Conservation (phyloP, 2,888 invertebrate species). For the Dryococelus australis region DNA sequence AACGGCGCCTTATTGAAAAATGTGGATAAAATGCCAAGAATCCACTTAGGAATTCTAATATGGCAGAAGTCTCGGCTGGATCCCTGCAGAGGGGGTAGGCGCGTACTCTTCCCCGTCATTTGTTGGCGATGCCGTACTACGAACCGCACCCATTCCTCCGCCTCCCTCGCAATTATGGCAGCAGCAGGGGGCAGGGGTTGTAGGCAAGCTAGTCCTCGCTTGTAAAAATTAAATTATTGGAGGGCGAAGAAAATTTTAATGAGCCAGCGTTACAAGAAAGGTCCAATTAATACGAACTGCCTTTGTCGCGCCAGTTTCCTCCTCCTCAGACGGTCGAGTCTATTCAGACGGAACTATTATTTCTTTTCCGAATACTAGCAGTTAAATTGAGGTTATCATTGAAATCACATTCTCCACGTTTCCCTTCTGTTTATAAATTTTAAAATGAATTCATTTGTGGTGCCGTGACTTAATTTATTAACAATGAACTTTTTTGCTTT, state of each 20-base stretch:
- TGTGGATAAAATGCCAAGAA: constrained; percentile 1
- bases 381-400: too few relatives aligned
- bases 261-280: background rate
- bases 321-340: background rate
- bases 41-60: constrained; percentile 16
- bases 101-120: background rate
- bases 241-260: background rate
- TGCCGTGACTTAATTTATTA: too few relatives aligned
- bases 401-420: too few relatives aligned
- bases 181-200: background rate
- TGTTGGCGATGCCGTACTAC: background rate
- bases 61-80: background rate
- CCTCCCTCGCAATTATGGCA: background rate
- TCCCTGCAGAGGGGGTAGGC: background rate
- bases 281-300: background rate
- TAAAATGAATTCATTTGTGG: too few relatives aligned
- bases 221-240: background rate
- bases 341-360: background rate
- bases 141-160: background rate
- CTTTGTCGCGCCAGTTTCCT: background rate
- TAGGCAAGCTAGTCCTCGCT: background rate
- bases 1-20: constrained; percentile 11
- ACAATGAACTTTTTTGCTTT: too few relatives aligned
- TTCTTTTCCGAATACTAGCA: background rate
- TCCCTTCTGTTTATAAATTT: too few relatives aligned